Percentiles rank a stretch among this genome's conserved stretches.
Conservation (phyloP, 2,888 invertebrate genomes). For the Osedax frankpressi region DNA sequence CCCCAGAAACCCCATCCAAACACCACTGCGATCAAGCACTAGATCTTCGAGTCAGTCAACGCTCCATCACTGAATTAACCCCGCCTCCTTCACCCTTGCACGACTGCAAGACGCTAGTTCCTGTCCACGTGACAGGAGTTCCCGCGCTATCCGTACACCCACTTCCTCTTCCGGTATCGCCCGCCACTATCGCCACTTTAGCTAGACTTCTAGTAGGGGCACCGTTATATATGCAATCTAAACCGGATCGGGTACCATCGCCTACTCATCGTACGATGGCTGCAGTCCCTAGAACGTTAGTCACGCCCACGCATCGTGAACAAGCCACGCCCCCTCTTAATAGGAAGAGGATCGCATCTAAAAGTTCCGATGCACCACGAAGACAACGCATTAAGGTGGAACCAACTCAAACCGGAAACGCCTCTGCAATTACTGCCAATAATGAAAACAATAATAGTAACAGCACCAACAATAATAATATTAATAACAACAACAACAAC, state of each 20-base stretch:
- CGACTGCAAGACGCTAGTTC: not conserved
- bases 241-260: not conserved
- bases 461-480: too few species aligned
- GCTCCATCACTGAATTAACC: constrained; percentile 2
- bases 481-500: not conserved
- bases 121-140: not conserved
- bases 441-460: too few species aligned
- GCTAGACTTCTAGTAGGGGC: constrained; percentile 1
- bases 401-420: not conserved
- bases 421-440: not conserved
- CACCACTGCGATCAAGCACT: not conserved
- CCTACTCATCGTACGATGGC: too few species aligned
- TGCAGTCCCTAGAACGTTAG: too few species aligned
- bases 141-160: not conserved
- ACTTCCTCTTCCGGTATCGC: not conserved
- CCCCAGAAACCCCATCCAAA: not conserved
- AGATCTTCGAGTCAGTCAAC: not conserved
- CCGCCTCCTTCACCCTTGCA: constrained; percentile 1
- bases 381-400: not conserved
- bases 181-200: not conserved
- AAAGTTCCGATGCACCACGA: too few species aligned
- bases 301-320: too few species aligned
- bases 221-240: not conserved
- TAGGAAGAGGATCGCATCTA: too few species aligned
- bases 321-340: not conserved